Evolutionary conservation across 2,888 invertebrate genomes (phyloP), one percentile per base, ranked within the genome.

Genomic region (Agrotis puta): DNA sequence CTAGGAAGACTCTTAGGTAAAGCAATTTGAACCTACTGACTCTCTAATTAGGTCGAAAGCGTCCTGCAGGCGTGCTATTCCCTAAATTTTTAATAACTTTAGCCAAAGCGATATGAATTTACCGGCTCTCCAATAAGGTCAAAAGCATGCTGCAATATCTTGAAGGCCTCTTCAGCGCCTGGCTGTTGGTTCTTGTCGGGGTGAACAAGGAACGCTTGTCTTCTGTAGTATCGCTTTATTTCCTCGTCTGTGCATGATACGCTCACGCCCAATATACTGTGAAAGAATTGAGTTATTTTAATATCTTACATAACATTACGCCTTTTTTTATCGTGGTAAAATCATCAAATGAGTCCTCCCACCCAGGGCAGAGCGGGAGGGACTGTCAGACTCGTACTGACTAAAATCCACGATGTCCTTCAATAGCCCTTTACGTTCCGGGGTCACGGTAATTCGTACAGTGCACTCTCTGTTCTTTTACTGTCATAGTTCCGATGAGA

Each of bases 161-260:
- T 99, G 93, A 99, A 99, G 50, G 99, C 99, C 94, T 99, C 99
- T 90, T 99, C 99, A 0, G 99, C 99, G 45, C 99, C 99, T 6
- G 99, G 98, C 91, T 98, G 98, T 89, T 98, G 98, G 93, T 99
- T 99, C 95, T 99, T 99, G 91, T 99, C 99, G 0, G 99, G 99
- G 95, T 99, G 99, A 50, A 99, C 99, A 51, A 99, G 96, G 88
- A 99, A 98, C 13, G 99, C 99, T 93, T 99, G 99, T 86, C 98
- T 97, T 88, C 99, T 98, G 94, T 99, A 99, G 96, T 99, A 99
- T 87, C 98, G 98, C 90, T 98, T 98, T 87, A 99, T 98, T 89
- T 99, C 99, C 84, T 99, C 99, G 90, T 99, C 99, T 18, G 98
- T 97, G 91, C 99, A 98, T 74, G 98, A 97, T 62, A 98, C 97